phyloP scores from a whole-genome alignment of 2,113 vertebrate species.

The Polyodon spathula region DNA sequence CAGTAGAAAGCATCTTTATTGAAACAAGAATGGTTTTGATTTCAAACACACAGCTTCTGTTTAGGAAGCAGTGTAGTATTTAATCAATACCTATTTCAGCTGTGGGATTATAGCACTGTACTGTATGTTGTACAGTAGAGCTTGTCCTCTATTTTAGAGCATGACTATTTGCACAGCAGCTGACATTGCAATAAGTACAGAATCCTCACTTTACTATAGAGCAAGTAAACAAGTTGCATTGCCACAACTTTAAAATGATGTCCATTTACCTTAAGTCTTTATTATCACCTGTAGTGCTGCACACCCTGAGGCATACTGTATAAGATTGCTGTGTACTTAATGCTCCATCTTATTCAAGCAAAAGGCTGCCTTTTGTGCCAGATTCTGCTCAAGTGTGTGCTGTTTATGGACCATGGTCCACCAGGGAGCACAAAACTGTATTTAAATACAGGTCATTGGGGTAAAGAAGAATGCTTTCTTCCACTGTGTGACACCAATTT shows the following conservation, averaged over 20 bases:
- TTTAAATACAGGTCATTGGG: constrained; percentile 10
- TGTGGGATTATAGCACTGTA: too few relatives aligned
- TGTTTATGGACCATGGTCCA: constrained; percentile 4
- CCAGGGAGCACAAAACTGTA: not conserved
- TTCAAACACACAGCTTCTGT: too few relatives aligned
- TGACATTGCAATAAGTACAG: too few relatives aligned
- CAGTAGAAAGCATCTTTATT: too few relatives aligned
- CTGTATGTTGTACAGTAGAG: too few relatives aligned
- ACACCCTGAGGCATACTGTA: not conserved
- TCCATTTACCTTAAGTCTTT: too few relatives aligned
- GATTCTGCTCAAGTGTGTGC: not conserved
- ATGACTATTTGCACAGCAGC: too few relatives aligned
- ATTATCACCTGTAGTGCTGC: too few relatives aligned
- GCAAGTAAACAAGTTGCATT: constrained; percentile 5
- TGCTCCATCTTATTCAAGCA: constrained; percentile 1
- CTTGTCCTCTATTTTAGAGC: too few relatives aligned
- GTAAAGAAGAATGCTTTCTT: constrained; percentile 11
- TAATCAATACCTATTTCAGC: too few relatives aligned
- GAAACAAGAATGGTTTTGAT: too few relatives aligned
- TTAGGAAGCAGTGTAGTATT: too few relatives aligned
- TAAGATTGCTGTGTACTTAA: not conserved
- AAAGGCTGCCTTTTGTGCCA: constrained; percentile 6
- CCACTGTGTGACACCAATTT: constrained; percentile 6
- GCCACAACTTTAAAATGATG: not conserved
- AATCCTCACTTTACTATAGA: not conserved